Percentiles rank a stretch among this genome's conserved stretches.
Conservation (phyloP, 2,113 vertebrate species). For the Pelecanus crispus region DNA sequence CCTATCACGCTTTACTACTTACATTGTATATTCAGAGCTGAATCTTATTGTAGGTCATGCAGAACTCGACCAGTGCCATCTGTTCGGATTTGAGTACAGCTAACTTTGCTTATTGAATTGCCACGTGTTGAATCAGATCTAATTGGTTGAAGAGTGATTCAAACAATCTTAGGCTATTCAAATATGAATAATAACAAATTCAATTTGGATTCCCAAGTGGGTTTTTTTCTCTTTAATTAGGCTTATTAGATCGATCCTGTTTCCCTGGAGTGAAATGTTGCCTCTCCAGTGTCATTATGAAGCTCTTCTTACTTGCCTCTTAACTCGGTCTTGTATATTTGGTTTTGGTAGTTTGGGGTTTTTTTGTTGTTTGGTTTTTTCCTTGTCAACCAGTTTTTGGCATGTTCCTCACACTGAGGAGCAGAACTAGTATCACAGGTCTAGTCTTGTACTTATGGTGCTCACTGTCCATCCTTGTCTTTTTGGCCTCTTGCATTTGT, state of each 20-base stretch:
- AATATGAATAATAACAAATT: background rate
- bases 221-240: background rate
- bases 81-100: background rate
- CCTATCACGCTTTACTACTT: background rate
- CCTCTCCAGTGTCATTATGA: background rate
- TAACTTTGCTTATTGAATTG: background rate
- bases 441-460: background rate
- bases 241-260: background rate
- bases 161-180: background rate
- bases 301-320: background rate
- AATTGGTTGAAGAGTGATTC: background rate
- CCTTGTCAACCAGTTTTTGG: background rate
- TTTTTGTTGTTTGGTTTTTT: background rate
- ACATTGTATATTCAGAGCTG: background rate
- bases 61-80: background rate
- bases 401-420: background rate
- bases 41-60: background rate
- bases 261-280: background rate
- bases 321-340: background rate
- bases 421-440: background rate
- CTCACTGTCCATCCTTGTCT: background rate
- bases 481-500: background rate
- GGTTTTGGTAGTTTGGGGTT: background rate
- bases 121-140: fast-evolving
- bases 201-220: background rate